Evolutionary conservation across 2,113 vertebrate species (phyloP).

Genomic region (Eolophus roseicapilla): DNA sequence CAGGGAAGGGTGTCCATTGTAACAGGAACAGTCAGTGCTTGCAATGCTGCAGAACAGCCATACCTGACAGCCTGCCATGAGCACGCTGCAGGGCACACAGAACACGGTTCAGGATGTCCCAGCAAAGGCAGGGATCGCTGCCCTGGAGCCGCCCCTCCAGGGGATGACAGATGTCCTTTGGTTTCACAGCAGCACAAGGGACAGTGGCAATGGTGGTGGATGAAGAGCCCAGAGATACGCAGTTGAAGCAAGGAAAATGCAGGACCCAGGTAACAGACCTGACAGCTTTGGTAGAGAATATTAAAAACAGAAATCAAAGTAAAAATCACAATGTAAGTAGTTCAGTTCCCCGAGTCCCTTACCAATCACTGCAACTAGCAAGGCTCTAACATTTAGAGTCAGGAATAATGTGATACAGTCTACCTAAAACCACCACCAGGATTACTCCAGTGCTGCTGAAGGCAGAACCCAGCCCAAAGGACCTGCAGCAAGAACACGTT

Average conservation of each 20-base stretch:
- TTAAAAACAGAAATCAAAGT: not conserved
- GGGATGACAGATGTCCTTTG: no score
- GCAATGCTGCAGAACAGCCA: accelerated
- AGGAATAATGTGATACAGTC: not conserved
- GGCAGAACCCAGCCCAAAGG: not conserved
- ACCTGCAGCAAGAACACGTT: not conserved
- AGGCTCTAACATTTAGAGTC: not conserved
- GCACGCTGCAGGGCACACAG: accelerated
- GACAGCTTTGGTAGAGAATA: not conserved
- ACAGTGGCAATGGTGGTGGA: accelerated
- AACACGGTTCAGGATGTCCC: not conserved
- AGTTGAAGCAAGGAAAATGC: not conserved
- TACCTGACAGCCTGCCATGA: accelerated
- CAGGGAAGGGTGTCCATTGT: not conserved
- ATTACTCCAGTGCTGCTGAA: not conserved
- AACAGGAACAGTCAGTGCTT: not conserved
- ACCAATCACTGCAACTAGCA: not conserved
- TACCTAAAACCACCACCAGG: not conserved
- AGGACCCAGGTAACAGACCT: not conserved
- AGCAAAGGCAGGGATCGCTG: not conserved
- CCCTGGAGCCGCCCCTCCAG: no score
- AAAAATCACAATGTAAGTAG: not conserved
- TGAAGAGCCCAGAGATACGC: not conserved
- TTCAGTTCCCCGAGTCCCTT: not conserved
- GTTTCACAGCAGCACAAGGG: not conserved